These are phyloP conservation scores for Scarus forsteni DNA, from an alignment of 2,797 vertebrate genomes.

Conservation along the genomic window DNA sequence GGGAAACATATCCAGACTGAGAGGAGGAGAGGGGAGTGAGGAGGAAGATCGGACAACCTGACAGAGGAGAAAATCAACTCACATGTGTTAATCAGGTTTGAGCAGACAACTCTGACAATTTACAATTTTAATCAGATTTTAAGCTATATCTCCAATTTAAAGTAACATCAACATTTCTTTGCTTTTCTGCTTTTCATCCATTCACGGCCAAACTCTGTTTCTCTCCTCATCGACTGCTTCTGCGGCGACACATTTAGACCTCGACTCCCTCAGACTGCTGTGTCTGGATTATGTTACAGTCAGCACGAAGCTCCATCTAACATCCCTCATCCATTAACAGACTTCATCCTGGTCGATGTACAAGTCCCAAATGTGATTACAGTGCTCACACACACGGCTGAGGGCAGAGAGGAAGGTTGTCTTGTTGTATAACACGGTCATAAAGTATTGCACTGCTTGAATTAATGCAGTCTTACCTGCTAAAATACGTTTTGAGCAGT, in stretches of 20 bases:
- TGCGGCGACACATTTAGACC: conserved; percentile 4
- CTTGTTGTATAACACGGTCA: not conserved
- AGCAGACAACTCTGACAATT: not conserved
- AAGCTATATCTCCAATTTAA: too few relatives aligned
- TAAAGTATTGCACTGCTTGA: not conserved
- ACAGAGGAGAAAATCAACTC: not conserved
- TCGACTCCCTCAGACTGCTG: conserved; percentile 11
- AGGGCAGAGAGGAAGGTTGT: not conserved
- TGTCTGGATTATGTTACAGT: conserved; percentile 17
- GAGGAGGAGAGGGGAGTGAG: not conserved
- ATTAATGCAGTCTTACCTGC: too few relatives aligned
- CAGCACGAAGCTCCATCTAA: conserved; percentile 36
- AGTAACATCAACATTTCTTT: not conserved
- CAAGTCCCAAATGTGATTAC: conserved; percentile 33
- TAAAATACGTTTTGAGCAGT: too few relatives aligned
- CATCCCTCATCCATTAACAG: conserved; percentile 40
- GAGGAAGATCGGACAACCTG: not conserved
- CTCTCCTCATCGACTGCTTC: not conserved
- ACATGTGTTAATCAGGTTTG: not conserved
- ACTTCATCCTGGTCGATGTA: conserved; percentile 18
- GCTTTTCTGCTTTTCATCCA: not conserved
- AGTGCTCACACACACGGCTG: not conserved
- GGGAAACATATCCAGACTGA: conserved; percentile 11
- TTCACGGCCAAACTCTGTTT: not conserved
- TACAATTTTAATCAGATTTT: not conserved